These are phyloP conservation scores for Arrhopalites spinosus DNA, from an alignment of 2,888 invertebrate genomes.

Conservation along the genomic window DNA sequence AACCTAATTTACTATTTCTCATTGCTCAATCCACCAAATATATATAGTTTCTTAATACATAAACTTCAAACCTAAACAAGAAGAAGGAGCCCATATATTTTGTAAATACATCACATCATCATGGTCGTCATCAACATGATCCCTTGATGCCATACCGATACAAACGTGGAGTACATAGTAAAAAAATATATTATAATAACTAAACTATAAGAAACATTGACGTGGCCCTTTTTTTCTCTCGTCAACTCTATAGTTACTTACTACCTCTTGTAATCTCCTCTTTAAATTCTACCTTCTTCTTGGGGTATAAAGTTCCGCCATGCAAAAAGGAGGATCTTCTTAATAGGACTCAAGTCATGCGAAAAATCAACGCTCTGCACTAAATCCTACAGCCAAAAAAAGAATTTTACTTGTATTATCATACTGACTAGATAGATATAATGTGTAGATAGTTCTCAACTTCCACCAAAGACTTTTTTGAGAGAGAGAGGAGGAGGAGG, in stretches of 20 bases:
- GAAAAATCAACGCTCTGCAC: slow-evolving; percentile 37
- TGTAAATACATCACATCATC: background rate
- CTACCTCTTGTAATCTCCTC: background rate
- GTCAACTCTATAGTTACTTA: background rate
- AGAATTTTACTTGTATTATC: slow-evolving; percentile 10
- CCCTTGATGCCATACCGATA: background rate
- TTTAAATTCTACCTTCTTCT: background rate
- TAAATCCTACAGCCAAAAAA: slow-evolving; percentile 30
- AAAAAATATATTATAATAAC: no score
- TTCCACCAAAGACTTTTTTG: background rate
- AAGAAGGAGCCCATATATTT: no score
- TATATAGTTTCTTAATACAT: background rate
- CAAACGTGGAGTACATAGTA: no score
- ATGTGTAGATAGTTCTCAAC: background rate
- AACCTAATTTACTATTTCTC: slow-evolving; percentile 22
- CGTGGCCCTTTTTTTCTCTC: background rate
- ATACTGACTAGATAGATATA: background rate
- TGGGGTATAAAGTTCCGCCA: slow-evolving; percentile 14
- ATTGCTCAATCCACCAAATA: background rate
- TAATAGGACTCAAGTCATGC: slow-evolving; percentile 40
- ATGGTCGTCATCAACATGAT: background rate
- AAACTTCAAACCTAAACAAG: no score
- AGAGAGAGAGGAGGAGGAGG: no score
- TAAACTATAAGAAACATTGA: no score
- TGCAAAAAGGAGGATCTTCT: slow-evolving; percentile 21